Conservation (phyloP, 1,140 invertebrate species). For the Physella acuta region DNA sequence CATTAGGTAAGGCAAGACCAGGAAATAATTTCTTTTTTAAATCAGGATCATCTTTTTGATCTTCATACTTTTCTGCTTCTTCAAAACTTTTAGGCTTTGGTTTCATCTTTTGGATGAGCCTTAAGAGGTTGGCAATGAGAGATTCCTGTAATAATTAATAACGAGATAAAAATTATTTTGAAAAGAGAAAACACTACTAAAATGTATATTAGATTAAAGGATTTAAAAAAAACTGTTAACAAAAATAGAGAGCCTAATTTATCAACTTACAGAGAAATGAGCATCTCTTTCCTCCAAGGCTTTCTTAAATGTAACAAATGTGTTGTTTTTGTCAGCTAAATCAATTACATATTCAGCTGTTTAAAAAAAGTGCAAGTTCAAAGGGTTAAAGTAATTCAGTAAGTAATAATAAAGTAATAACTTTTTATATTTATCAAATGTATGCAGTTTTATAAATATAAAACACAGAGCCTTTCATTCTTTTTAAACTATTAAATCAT, state of each 20-base stretch:
- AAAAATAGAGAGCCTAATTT: not conserved
- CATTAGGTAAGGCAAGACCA: slow-evolving; percentile 86
- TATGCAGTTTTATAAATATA: too few species aligned
- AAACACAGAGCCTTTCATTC: too few species aligned
- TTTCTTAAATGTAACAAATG: slow-evolving; percentile 85
- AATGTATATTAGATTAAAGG: not conserved
- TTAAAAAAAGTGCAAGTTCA: slow-evolving; percentile 65
- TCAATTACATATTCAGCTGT: slow-evolving; percentile 96
- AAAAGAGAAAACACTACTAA: not conserved
- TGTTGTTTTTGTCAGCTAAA: slow-evolving; percentile 83
- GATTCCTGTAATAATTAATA: slow-evolving; percentile 71
- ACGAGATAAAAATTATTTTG: not conserved
- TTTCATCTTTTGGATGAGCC: slow-evolving; percentile 94
- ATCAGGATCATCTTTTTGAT: slow-evolving; percentile 35
- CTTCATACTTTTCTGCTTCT: slow-evolving; percentile 33
- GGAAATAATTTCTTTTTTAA: slow-evolving; percentile 79
- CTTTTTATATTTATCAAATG: too few species aligned
- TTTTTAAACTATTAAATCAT: too few species aligned
- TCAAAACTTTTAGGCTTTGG: slow-evolving; percentile 62
- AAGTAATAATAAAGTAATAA: too few species aligned
- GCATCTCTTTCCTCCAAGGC: slow-evolving; percentile 87
- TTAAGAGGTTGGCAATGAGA: slow-evolving; percentile 84
- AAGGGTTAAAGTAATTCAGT: too few species aligned
- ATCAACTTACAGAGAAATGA: slow-evolving; percentile 64
- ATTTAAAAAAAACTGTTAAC: slow-evolving; percentile 4